These are phyloP conservation scores for Nibea albiflora DNA, from an alignment of 2,113 vertebrate species.

Conservation along the genomic window DNA sequence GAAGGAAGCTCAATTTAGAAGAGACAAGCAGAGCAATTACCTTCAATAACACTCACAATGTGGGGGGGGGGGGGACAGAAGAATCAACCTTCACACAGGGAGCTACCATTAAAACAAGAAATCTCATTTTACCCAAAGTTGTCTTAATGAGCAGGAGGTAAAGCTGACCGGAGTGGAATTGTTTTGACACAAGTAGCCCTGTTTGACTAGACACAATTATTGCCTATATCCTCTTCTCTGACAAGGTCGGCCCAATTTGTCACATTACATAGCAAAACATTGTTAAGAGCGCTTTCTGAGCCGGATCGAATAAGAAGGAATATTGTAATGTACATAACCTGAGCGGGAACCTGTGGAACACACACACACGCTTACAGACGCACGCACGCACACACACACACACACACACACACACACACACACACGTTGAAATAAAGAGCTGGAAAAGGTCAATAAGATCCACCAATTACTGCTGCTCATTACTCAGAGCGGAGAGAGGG, in stretches of 20 bases:
- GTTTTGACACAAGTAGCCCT: constrained; percentile 52
- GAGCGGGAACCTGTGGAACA: constrained; percentile 30
- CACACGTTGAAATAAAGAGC: constrained; percentile 29
- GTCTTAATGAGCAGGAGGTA: constrained; percentile 33
- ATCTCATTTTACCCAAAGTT: constrained; percentile 22
- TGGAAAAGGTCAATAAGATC: constrained; percentile 62
- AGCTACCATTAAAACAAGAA: constrained; percentile 22
- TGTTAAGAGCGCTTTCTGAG: constrained; percentile 52
- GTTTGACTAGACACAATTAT: constrained; percentile 63
- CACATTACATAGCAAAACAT: constrained; percentile 59
- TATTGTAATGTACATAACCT: constrained; percentile 61
- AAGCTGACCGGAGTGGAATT: constrained; percentile 39
- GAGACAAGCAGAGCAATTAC: constrained; percentile 42
- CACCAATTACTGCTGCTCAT: constrained; percentile 75
- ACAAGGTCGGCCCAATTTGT: constrained; percentile 70
- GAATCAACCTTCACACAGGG: constrained; percentile 2
- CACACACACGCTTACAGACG: no score
- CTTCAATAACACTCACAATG: constrained; percentile 48
- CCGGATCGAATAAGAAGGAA: constrained; percentile 48
- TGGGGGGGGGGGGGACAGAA: no score
- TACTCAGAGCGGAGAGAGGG: constrained; percentile 48
- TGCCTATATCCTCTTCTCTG: constrained; percentile 56
- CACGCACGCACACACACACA: background rate
- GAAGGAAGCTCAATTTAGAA: constrained; percentile 14
- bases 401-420: background rate